phyloP scores from a whole-genome alignment of 1,140 invertebrate species.

The Cydia fagiglandana region DNA sequence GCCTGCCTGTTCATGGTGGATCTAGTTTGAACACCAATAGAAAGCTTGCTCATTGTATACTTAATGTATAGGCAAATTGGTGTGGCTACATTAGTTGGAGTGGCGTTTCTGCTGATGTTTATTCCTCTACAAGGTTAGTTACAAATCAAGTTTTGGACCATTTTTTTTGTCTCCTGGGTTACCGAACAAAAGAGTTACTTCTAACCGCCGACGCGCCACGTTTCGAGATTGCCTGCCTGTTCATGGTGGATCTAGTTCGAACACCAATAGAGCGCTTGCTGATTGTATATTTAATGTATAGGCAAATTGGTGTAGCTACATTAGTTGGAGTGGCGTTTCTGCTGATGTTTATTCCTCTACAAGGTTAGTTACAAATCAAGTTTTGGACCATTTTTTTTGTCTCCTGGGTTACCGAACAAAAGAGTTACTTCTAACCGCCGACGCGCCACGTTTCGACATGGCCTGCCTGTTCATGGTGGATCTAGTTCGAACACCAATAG shows the following conservation, averaged over 20 bases:
- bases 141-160: no score
- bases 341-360: slow-evolving; percentile 90
- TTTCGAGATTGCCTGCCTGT: slow-evolving; percentile 84
- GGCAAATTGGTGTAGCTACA: slow-evolving; percentile 84
- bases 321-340: slow-evolving; percentile 89
- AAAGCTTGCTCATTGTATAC: slow-evolving; percentile 86
- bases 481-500: slow-evolving; percentile 86
- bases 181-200: no score
- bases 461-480: slow-evolving; percentile 84
- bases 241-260: slow-evolving; percentile 85
- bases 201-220: slow-evolving; percentile 91
- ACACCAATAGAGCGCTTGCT: slow-evolving; percentile 88
- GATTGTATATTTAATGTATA: slow-evolving; percentile 88
- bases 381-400: background rate
- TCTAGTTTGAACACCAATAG: slow-evolving; percentile 86
- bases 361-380: slow-evolving; percentile 54
- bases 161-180: no score
- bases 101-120: slow-evolving; percentile 88
- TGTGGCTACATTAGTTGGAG: slow-evolving; percentile 86
- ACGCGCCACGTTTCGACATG: slow-evolving; percentile 86
- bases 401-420: background rate
- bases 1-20: slow-evolving; percentile 84
- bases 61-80: slow-evolving; percentile 89
- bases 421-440: slow-evolving; percentile 87
- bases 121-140: slow-evolving; percentile 89